phyloP scores from a whole-genome alignment of 2,888 invertebrate genomes.

The Polylopha cassiicola region DNA sequence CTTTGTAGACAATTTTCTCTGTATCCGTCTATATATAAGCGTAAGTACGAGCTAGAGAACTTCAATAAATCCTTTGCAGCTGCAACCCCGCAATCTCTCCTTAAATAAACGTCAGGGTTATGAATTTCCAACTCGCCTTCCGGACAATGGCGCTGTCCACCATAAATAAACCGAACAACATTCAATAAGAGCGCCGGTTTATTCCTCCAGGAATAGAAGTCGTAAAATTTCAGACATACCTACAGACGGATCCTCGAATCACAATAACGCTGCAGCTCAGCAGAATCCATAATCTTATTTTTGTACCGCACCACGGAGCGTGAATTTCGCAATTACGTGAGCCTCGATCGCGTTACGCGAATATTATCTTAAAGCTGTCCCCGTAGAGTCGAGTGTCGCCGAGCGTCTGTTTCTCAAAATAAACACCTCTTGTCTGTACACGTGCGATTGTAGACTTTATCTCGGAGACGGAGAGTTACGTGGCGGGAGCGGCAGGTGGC shows the following conservation, averaged over 20 bases:
- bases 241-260: slow-evolving; percentile 77
- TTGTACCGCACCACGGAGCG: slow-evolving; percentile 76
- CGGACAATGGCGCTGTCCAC: slow-evolving; percentile 69
- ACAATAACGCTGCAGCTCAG: slow-evolving; percentile 75
- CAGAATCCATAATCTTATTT: slow-evolving; percentile 78
- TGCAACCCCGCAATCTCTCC: slow-evolving; percentile 23
- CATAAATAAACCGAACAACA: slow-evolving; percentile 71
- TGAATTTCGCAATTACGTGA: slow-evolving; percentile 76
- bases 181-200: slow-evolving; percentile 70
- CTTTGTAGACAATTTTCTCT: slow-evolving; percentile 8
- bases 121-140: slow-evolving; percentile 39
- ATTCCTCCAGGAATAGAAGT: slow-evolving; percentile 75
- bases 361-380: slow-evolving; percentile 44
- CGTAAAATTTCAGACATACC: slow-evolving; percentile 74
- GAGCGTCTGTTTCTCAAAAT: slow-evolving; percentile 59
- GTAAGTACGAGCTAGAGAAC: not conserved
- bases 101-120: slow-evolving; percentile 46
- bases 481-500: slow-evolving; percentile 49
- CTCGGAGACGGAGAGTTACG: slow-evolving; percentile 64
- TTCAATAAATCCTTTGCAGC: slow-evolving; percentile 10
- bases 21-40: not conserved
- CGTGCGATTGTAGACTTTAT: slow-evolving; percentile 74
- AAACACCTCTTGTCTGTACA: slow-evolving; percentile 73
- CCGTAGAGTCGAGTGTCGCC: slow-evolving; percentile 49
- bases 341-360: slow-evolving; percentile 39